Evolutionary conservation across 2,113 vertebrate genomes (phyloP).

Genomic region (Coptodon rendalli): DNA sequence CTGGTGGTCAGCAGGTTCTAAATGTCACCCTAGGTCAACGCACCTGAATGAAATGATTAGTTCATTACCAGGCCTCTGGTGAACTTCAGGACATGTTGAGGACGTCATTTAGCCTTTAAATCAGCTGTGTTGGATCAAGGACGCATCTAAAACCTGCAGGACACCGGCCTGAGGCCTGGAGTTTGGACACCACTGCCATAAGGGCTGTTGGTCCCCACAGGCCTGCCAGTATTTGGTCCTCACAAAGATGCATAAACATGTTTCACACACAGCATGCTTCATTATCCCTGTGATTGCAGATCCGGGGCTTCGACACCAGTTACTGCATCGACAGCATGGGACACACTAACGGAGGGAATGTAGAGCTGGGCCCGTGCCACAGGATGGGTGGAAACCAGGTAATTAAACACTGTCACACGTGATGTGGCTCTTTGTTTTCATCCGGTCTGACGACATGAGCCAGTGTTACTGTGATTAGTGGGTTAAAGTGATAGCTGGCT

Average conservation of each 20-base stretch:
- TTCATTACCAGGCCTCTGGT: neutral
- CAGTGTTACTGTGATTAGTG: neutral
- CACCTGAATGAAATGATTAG: neutral
- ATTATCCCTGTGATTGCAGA: slow-evolving; percentile 55
- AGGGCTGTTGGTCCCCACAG: neutral
- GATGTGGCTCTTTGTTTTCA: neutral
- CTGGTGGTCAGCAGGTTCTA: no score
- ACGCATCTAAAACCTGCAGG: neutral
- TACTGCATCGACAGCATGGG: slow-evolving; percentile 99
- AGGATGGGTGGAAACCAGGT: slow-evolving; percentile 99
- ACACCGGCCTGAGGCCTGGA: neutral
- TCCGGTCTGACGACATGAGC: neutral
- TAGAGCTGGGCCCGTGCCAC: slow-evolving; percentile 92
- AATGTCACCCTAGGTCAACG: no score
- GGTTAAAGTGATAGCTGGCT: neutral
- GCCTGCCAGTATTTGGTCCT: neutral
- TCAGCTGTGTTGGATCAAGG: neutral
- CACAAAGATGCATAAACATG: neutral
- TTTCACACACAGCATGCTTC: neutral
- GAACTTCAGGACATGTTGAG: neutral
- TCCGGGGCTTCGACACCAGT: slow-evolving; percentile 85
- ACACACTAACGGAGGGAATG: slow-evolving; percentile 86
- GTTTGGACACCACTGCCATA: neutral
- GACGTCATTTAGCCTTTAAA: neutral
- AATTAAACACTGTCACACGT: neutral